Evolutionary conservation across 1,140 invertebrate species (phyloP), one percentile per base, ranked within the genome.

Genomic region (Zaprionus nigranus): DNA sequence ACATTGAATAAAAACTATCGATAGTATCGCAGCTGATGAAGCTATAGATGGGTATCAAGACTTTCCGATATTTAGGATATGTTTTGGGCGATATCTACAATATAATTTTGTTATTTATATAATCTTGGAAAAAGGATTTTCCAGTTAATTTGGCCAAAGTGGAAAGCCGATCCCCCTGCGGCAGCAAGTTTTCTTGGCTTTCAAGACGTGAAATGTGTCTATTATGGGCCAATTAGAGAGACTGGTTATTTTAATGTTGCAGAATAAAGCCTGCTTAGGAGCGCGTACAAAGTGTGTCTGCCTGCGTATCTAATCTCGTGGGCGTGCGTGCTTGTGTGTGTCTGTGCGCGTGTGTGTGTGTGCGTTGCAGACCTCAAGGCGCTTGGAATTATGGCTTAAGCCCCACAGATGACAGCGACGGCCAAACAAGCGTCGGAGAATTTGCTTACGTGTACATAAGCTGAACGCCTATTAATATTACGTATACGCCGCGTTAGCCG

Each of bases 391-490:
- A 87, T 60, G 60, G 66, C 56, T 60, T 75, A 80, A 80, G 75
- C 75, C 46, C 38, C 60, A 70, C 56, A 59, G 51, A 24, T 58
- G 38, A 30, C 64, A 56, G 9, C 22, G 28, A 24, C 61, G 61
- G 49, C 49, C 53, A 68, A 62, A 68, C 46, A 74, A 30, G 56
- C 59, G 26, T 60, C 22, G 57, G 64, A 66, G 72, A 86, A 73
- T 79, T 76, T 86, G 82, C 83, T 74, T 72, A 79, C 57, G 83
- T 67, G 56, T 30, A 46, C 64, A 15, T 24, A 65, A 49, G 66
- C 66, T 74, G 77, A 69, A 69, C 76, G 74, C 66, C 83, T 72
- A 83, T 87, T 87, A 87, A 82, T 87, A 87, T 87, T 83, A 83
- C 84, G 66, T 67, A 87, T 82, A 67, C 79, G 74, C 79, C 64